Base-by-base conservation (phyloP, 2,888 invertebrate genomes). In the Osmoderma eremita region DNA sequence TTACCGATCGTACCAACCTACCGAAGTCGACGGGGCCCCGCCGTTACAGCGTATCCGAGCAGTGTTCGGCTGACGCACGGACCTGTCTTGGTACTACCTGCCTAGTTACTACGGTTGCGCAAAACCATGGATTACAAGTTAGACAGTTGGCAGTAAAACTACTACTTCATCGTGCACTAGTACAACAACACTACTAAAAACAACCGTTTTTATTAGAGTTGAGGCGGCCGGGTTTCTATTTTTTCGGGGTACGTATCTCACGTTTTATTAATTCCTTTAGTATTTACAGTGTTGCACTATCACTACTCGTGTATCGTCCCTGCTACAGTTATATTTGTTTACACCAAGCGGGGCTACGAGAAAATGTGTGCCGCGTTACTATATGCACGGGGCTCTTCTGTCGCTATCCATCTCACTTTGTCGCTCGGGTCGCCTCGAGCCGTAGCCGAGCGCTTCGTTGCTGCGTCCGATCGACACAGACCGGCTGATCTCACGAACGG, bases 111-210 rank as follows among this genome's bases (percentile, higher is more conserved):
- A 61, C 58, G 58, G 45, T 61, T 61, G 58, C 58, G 58, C 58
- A 45, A 61, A 61, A 61, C 58, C 45, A 61, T 61, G 58, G 58
- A 61, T 61, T 61, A 45, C 58, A 61, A 61, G 30, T 61, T 61
- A 61, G 17, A 61, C 58, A 45, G 58, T 61, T 61, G 58, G 58
- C 58, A 61, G 58, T 45, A 61, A 61, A 53, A 53, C 53, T 53
- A 53, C 53, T 53, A 53, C 53, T 53, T 30, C 30, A 6, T 10
- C 30, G 30, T 30, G 30, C 30, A 38, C 53, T 38, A 30, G 6
- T 30, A 4, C 6, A 30, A 50, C 50, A 15, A 30, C 30, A 42
- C 24, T 50, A 53, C 53, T 38, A 53, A 17, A 51, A 53, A 53
- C 36, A 38, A 53, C 18, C 38, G 53, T 53, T 53, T 53, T 51